phyloP scores from a whole-genome alignment of 2,113 vertebrate genomes.

The Regulus satrapa region DNA sequence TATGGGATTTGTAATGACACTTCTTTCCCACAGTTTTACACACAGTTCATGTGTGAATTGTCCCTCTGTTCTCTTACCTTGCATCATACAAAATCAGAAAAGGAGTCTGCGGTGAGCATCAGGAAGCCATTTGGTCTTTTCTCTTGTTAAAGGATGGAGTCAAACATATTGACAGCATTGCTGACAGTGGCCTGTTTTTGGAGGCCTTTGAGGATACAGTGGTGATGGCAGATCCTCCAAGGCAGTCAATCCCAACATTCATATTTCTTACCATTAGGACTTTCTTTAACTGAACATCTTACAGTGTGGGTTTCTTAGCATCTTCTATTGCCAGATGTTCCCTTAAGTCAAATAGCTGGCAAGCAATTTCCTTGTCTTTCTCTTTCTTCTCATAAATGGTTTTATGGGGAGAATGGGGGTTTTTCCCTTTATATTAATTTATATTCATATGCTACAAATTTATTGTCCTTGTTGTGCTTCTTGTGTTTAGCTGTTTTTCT shows the following conservation, averaged over 20 bases:
- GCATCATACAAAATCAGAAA: background rate
- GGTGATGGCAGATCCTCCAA: background rate
- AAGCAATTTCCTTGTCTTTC: background rate
- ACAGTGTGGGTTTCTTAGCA: background rate
- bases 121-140: background rate
- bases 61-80: background rate
- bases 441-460: background rate
- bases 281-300: background rate
- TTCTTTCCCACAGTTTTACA: background rate
- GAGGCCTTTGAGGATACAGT: background rate
- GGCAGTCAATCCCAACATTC: background rate
- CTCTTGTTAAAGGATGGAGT: background rate
- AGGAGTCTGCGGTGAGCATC: background rate
- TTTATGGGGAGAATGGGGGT: background rate
- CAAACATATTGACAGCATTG: background rate
- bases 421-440: background rate
- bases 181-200: background rate
- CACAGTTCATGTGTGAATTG: background rate
- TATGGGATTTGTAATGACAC: background rate
- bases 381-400: background rate
- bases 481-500: background rate
- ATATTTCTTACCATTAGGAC: background rate
- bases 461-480: background rate
- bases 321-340: background rate
- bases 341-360: background rate